Conservation (phyloP, 35 echinoderm and acorn worm species). For the Ophiothrix spiculata region DNA sequence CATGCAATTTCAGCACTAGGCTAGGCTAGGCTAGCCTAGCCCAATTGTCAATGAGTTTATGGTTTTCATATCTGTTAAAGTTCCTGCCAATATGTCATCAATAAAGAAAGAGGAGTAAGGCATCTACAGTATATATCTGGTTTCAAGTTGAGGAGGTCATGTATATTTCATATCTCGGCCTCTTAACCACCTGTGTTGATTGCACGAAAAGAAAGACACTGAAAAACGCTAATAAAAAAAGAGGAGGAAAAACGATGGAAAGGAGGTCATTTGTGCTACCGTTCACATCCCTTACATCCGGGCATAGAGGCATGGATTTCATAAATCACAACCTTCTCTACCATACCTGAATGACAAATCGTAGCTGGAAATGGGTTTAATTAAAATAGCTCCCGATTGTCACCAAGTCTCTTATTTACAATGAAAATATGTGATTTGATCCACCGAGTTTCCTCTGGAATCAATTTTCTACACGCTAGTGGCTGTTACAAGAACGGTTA, state of each 20-base stretch:
- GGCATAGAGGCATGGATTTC: constrained; percentile 6
- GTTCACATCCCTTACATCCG: neutral
- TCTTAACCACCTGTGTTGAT: neutral
- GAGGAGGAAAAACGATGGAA: neutral
- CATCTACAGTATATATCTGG: neutral
- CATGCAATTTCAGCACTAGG: neutral
- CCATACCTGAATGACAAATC: neutral
- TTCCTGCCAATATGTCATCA: constrained; percentile 7
- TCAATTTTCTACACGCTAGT: neutral
- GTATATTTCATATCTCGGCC: constrained; percentile 14
- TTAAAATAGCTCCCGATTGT: neutral
- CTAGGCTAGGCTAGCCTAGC: neutral
- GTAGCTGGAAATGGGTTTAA: neutral
- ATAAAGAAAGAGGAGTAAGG: constrained; percentile 8
- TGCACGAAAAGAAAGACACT: neutral
- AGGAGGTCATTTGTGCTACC: constrained; percentile 2
- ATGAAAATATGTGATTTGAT: neutral
- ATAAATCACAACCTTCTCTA: neutral
- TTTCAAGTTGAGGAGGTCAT: constrained; percentile 10
- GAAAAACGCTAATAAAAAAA: constrained; percentile 2
- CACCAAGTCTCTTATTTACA: neutral
- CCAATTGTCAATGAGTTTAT: neutral
- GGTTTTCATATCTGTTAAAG: neutral
- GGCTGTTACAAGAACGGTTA: neutral
- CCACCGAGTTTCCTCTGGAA: neutral